Evolutionary conservation across 2,113 vertebrate species (phyloP).

Genomic region (Rallus limicola): DNA sequence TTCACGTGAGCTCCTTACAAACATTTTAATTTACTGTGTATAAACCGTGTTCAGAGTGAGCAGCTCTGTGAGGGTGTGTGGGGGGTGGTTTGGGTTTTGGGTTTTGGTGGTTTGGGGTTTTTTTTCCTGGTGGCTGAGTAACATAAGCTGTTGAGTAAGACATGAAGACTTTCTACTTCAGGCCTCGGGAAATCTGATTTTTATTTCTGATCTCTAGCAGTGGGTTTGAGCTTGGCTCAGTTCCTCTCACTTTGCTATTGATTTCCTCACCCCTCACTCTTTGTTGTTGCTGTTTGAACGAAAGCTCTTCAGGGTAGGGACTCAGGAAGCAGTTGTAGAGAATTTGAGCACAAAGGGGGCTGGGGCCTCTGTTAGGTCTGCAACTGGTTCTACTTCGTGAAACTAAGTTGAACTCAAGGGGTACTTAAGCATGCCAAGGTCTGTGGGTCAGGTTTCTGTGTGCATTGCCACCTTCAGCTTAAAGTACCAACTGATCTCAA

Average conservation of each 20-base stretch:
- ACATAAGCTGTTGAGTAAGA: not conserved
- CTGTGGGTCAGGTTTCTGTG: not conserved
- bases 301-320: not conserved
- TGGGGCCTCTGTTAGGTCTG: not conserved
- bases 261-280: not conserved
- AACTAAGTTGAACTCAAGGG: not conserved
- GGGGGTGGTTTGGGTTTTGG: not conserved
- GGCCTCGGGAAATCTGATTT: not conserved
- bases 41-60: rapidly evolving
- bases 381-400: not conserved
- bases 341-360: not conserved
- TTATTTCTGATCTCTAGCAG: not conserved
- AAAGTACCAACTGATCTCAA: not conserved
- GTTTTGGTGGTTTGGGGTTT: too few species aligned
- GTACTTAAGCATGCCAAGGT: not conserved
- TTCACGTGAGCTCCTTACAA: not conserved
- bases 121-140: not conserved
- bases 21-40: rapidly evolving
- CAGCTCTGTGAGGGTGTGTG: not conserved
- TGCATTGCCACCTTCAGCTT: not conserved
- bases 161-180: not conserved
- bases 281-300: not conserved
- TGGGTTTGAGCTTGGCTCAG: not conserved
- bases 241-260: not conserved
- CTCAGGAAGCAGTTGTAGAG: not conserved